These are phyloP conservation scores for Drosophila sp. DNA, from an alignment of 1,140 invertebrate genomes.

Conservation along the genomic window DNA sequence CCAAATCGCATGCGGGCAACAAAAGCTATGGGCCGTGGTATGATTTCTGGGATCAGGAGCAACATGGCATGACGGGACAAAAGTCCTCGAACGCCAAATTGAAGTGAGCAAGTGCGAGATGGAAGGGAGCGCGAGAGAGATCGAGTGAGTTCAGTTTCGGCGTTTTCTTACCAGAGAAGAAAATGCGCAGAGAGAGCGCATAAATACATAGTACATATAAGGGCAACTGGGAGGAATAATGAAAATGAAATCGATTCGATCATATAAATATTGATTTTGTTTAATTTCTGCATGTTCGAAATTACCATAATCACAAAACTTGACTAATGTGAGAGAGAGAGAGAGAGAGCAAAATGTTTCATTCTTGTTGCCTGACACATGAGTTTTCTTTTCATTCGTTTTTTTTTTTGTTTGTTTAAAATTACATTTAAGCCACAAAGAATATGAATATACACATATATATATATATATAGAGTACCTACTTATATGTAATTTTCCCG, in stretches of 20 bases:
- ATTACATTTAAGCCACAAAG: neutral
- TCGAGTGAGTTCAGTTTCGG: constrained; percentile 71
- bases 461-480: constrained; percentile 5
- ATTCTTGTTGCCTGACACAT: neutral
- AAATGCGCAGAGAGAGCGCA: constrained; percentile 62
- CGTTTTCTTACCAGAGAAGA: constrained; percentile 74
- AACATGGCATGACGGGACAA: constrained; percentile 64
- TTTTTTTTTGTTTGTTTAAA: neutral
- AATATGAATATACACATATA: neutral
- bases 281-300: constrained; percentile 2
- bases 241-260: neutral
- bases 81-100: constrained; percentile 73
- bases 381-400: neutral
- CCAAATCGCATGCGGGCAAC: constrained; percentile 64
- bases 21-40: constrained; percentile 94
- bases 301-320: constrained; percentile 1
- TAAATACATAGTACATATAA: neutral
- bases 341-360: constrained; percentile 4
- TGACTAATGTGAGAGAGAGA: neutral
- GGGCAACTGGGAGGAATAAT: neutral
- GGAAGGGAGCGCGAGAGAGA: constrained; percentile 70
- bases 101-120: constrained; percentile 41
- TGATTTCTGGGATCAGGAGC: constrained; percentile 89
- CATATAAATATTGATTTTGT: neutral
- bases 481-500: neutral